Evolutionary conservation across 1,140 invertebrate species (phyloP).

Genomic region (Trichonephila clavata): DNA sequence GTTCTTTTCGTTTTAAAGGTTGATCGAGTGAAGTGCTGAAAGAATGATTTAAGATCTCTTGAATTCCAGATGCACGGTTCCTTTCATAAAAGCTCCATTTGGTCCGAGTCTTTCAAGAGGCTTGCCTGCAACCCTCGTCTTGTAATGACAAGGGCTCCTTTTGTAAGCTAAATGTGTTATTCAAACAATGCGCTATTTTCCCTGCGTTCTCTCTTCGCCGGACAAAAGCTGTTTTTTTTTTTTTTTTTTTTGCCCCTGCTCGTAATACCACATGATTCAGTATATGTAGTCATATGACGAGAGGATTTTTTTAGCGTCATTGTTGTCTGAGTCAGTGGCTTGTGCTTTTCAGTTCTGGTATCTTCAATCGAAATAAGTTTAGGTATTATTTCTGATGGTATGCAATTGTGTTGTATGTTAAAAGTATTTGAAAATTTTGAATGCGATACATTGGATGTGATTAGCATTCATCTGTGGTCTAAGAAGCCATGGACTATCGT

Average conservation of each 20-base stretch:
- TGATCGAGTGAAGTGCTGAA: constrained; percentile 53
- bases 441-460: too few species aligned
- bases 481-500: too few species aligned
- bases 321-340: neutral
- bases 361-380: neutral
- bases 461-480: too few species aligned
- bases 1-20: constrained; percentile 22
- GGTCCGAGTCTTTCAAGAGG: constrained; percentile 20
- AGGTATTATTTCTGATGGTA: neutral
- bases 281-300: neutral
- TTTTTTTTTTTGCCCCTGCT: neutral
- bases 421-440: neutral
- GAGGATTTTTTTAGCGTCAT: neutral
- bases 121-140: neutral
- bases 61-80: neutral
- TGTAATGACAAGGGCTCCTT: constrained; percentile 47
- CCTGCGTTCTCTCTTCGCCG: neutral
- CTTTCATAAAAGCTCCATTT: constrained; percentile 33
- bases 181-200: constrained; percentile 9
- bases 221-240: neutral
- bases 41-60: constrained; percentile 48
- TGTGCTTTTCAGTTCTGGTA: neutral
- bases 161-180: constrained; percentile 40
- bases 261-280: neutral
- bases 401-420: neutral